Evolutionary conservation across 2,888 invertebrate genomes (phyloP).

Genomic region (Rhodophaea formosa): DNA sequence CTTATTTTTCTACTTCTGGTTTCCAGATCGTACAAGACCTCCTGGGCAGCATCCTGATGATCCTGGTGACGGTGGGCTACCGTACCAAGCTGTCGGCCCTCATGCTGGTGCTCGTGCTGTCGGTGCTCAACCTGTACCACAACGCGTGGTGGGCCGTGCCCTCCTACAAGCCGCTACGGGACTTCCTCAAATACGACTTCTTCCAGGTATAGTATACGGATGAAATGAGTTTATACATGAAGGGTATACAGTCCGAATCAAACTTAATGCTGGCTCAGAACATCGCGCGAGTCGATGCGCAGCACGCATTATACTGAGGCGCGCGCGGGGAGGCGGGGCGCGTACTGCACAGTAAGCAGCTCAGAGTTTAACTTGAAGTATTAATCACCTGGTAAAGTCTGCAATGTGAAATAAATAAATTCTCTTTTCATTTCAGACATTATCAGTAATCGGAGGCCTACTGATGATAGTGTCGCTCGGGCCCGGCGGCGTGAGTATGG

Average conservation of each 20-base stretch:
- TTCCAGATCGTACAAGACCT: conserved; percentile 93
- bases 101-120: conserved; percentile 93
- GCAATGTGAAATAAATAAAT: too few species aligned
- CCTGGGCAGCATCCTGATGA: conserved; percentile 96
- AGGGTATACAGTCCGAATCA: too few species aligned
- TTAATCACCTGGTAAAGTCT: too few species aligned
- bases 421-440: conserved; percentile 90
- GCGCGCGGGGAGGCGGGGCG: too few species aligned
- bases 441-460: conserved; percentile 98
- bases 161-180: conserved; percentile 96
- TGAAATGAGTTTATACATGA: too few species aligned
- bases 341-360: too few species aligned
- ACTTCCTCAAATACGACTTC: conserved; percentile 99
- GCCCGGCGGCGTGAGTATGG: conserved; percentile 99
- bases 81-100: conserved; percentile 99
- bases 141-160: conserved; percentile 99
- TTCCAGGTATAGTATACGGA: conserved; percentile 99
- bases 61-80: conserved; percentile 97
- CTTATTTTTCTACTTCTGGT: too few species aligned
- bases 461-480: conserved; percentile 99
- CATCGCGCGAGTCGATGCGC: too few species aligned
- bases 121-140: conserved; percentile 96
- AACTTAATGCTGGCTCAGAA: too few species aligned
- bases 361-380: too few species aligned
- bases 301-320: too few species aligned